phyloP scores from a whole-genome alignment of 1,140 invertebrate species.

The Drosophila hydei region DNA sequence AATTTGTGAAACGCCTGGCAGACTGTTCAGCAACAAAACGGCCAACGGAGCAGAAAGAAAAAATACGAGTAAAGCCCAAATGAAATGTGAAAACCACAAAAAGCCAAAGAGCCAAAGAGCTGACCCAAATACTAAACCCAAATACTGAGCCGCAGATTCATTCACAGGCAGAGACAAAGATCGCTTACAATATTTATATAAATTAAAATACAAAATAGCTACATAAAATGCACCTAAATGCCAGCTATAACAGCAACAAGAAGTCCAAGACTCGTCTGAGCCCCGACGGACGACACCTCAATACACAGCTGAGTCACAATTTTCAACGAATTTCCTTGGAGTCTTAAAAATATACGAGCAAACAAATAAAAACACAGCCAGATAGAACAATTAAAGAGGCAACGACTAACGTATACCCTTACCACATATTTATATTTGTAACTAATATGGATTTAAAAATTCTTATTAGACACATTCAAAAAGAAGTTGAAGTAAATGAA shows the following conservation, averaged over 20 bases:
- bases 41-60: slow-evolving; percentile 30
- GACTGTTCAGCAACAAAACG: slow-evolving; percentile 25
- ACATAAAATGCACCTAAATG: slow-evolving; percentile 40
- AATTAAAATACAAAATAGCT: slow-evolving; percentile 37
- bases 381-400: slow-evolving; percentile 26
- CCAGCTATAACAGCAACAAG: slow-evolving; percentile 17
- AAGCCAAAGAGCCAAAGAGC: slow-evolving; percentile 10
- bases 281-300: slow-evolving; percentile 17
- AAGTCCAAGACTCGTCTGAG: not conserved
- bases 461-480: too few relatives aligned
- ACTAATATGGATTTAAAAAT: not conserved
- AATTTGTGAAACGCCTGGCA: slow-evolving; percentile 65
- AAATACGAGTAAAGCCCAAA: slow-evolving; percentile 20
- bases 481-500: too few relatives aligned
- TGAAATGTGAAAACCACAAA: slow-evolving; percentile 39
- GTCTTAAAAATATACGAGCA: slow-evolving; percentile 2
- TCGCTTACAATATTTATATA: slow-evolving; percentile 40
- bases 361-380: not conserved
- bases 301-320: slow-evolving; percentile 41
- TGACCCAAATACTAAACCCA: slow-evolving; percentile 41
- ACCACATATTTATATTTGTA: not conserved
- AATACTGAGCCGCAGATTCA: slow-evolving; percentile 16
- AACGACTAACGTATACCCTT: slow-evolving; percentile 29
- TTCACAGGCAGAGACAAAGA: slow-evolving; percentile 27
- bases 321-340: slow-evolving; percentile 34